Evolutionary conservation across 2,888 invertebrate genomes (phyloP), one percentile per base, ranked within the genome.

Genomic region (Orthosia cruda): DNA sequence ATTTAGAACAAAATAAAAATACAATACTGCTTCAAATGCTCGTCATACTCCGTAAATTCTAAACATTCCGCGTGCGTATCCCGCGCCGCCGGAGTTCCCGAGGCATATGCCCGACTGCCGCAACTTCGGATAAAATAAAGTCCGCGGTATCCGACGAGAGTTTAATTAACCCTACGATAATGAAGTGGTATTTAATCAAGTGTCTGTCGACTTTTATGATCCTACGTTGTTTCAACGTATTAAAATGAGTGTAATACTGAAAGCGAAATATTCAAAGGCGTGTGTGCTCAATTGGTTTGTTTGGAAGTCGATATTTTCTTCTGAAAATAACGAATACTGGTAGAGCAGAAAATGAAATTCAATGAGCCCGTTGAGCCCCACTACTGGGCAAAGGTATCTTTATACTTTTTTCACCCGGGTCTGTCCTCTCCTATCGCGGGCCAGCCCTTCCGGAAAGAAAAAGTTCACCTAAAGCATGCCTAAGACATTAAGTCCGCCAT

Each of bases 101-200:
- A 47, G 47, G 20, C 23, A 20, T 66, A 13, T 7, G 13, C 26
- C 16, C 49, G 13, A 20, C 13, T 45, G 49, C 26, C 62, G 18
- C 54, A 54, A 77, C 23, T 55, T 68, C 20, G 40, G 49, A 58
- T 71, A 79, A 76, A 89, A 76, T 74, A 81, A 67, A 69, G 61
- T 58, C 23, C 61, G 65, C 71, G 74, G 80, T 81, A 54, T 75
- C 77, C 71, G 59, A 76, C 70, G 77, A 82, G 40, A 83, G 67
- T 73, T 83, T 83, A 86, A 88, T 88, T 80, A 86, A 80, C 71
- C 68, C 62, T 61, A 57, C 72, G 68, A 66, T 73, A 80, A 83
- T 83, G 72, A 83, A 87, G 81, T 74, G 76, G 66, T 78, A 55
- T 74, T 80, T 83, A 80, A 83, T 83, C 64, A 83, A 82, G 64